A percentile compares a stretch with the other conserved stretches of the same genome.
Conservation (phyloP, 2,797 vertebrate genomes). For the Manis javanica region DNA sequence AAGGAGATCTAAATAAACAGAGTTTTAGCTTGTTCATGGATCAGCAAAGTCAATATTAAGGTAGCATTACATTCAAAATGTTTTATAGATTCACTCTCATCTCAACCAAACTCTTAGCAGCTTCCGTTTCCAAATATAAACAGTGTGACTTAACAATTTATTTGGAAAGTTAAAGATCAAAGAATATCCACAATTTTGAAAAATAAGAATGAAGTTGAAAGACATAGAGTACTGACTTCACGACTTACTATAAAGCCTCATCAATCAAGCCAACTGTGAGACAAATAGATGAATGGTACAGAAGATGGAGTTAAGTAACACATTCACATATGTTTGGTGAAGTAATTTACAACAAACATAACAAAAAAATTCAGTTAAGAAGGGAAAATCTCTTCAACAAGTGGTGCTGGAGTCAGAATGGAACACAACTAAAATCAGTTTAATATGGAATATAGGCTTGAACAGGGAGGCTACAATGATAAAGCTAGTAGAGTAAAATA, state of each 20-base stretch:
- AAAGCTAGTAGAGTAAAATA: constrained; percentile 39
- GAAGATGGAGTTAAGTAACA: neutral
- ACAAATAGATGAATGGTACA: neutral
- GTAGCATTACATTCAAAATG: neutral
- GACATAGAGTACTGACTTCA: neutral
- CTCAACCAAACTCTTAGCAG: neutral
- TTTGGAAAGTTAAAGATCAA: neutral
- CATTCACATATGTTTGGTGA: neutral
- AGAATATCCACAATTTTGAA: neutral
- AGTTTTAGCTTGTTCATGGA: neutral
- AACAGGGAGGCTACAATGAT: neutral
- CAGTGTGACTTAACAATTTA: neutral
- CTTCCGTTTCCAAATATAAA: constrained; percentile 2
- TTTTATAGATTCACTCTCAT: neutral
- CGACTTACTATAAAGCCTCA: neutral
- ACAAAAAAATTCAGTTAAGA: neutral
- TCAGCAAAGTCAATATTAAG: neutral
- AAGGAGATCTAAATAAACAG: neutral
- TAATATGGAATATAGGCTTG: neutral
- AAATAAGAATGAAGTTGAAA: constrained; percentile 16
- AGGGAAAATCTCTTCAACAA: neutral
- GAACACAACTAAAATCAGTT: neutral
- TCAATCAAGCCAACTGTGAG: neutral
- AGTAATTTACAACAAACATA: neutral
- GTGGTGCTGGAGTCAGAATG: neutral